Conservation (phyloP, 2,797 vertebrate genomes). For the Enteromius afrohamiltoni region DNA sequence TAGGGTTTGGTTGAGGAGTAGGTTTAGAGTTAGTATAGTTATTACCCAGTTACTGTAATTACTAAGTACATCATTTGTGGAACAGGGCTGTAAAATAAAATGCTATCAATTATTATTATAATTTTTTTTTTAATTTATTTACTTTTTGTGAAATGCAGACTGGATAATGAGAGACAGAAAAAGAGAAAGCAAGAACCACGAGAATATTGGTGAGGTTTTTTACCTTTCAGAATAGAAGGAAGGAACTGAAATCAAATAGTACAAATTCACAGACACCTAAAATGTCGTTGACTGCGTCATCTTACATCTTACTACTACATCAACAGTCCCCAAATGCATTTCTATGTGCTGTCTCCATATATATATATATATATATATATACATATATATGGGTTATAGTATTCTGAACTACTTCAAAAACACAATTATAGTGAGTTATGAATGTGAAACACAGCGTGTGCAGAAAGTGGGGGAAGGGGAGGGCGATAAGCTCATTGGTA, state of each 20-base stretch:
- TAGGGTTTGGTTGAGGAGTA: not conserved
- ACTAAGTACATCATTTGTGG: not conserved
- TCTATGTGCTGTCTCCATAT: slow-evolving; percentile 59
- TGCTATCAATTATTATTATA: not conserved
- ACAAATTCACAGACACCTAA: slow-evolving; percentile 3
- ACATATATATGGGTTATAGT: slow-evolving; percentile 63
- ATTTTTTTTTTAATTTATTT: not conserved
- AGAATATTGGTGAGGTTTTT: not conserved
- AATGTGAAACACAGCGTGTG: slow-evolving; percentile 51
- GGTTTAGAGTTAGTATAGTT: not conserved
- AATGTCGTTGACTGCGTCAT: slow-evolving; percentile 47
- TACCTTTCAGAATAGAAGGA: not conserved
- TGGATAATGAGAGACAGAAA: not conserved
- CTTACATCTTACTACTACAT: too few species aligned
- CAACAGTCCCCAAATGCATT: slow-evolving; percentile 62
- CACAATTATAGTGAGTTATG: slow-evolving; percentile 85
- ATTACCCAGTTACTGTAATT: not conserved
- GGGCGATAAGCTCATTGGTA: not conserved
- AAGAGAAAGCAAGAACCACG: not conserved
- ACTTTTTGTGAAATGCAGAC: not conserved
- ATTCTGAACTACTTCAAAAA: slow-evolving; percentile 79
- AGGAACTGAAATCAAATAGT: not conserved
- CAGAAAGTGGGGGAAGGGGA: slow-evolving; percentile 34
- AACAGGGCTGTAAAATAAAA: not conserved
- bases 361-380: slow-evolving; percentile 13